Base-by-base conservation (phyloP, 2,797 vertebrate genomes). In the Cuniculus paca region DNA sequence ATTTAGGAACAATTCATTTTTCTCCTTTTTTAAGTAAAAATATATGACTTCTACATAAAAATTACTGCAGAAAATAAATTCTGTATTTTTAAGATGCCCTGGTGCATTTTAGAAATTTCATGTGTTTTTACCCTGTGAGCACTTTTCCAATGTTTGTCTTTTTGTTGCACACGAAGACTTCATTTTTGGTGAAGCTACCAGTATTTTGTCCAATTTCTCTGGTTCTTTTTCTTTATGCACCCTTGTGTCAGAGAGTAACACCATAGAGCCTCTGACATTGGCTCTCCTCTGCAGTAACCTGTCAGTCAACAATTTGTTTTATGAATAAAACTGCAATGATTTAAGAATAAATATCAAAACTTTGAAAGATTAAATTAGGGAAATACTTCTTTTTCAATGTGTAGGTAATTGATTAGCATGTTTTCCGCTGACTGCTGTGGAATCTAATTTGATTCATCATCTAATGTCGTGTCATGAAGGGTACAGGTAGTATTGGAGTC, bases 91-190 rank as follows among this genome's bases (percentile, higher is more conserved):
- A 39, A 78, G 77, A 94, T 77, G 72, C 80, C 12, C 31, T 81
- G 50, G 58, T 75, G 77, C 50, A 19, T 86, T 97, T 93, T 61
- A 72, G 75, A 96, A 87, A 95, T 96, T 94, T 60, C 65, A 83
- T 94, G 97, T 97, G 65, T 94, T 93, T 97, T 95, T 79, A 89
- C 65, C 68, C 88, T 81, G 91, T 88, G 90, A 96, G 84, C 96
- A 70, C 28, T 97, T 97, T 94, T 84, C 89, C 8, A 11, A 86
- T 2, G 13, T 70, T 77, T 65, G 68, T 63, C 31, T 95, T 80
- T 92, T 74, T 17, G 0, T 65, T 45, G 87, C 36, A 9, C 26
- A 4, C 75, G 82, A 96, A 86, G 82, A 81, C 93, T 88, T 95
- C 84, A 84, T 95, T 97, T 96, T 78, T 48, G 68, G 91, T 60